A percentile compares a stretch with the other conserved stretches of the same genome.
Evolutionary conservation across 2,888 invertebrate species (phyloP).

Genomic region (Elmis aenea): DNA sequence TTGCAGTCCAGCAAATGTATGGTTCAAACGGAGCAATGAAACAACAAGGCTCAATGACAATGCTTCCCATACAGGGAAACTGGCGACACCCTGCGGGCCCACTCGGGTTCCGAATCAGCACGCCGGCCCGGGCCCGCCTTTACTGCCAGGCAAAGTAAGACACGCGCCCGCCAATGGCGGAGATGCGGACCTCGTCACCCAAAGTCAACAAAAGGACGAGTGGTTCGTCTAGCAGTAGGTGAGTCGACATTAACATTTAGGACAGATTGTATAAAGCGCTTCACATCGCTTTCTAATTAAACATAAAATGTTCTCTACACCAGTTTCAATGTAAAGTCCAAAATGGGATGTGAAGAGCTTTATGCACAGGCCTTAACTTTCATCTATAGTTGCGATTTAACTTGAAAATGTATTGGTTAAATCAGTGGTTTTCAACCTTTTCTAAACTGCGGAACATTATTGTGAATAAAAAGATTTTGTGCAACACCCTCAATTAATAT

Average conservation of each 20-base stretch:
- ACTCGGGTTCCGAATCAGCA: slow-evolving; percentile 49
- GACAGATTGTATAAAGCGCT: no score
- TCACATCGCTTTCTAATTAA: no score
- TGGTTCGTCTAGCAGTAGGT: slow-evolving; percentile 79
- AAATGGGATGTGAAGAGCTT: no score
- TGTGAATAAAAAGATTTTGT: no score
- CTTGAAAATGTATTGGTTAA: no score
- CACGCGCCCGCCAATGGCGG: slow-evolving; percentile 44
- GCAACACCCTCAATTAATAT: no score
- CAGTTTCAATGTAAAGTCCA: no score
- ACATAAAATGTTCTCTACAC: no score
- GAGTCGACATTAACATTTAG: slow-evolving; percentile 38
- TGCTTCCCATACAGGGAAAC: slow-evolving; percentile 77
- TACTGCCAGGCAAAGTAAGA: slow-evolving; percentile 69
- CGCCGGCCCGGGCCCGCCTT: slow-evolving; percentile 67
- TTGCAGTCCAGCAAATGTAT: slow-evolving; percentile 70
- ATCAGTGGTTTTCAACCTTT: no score
- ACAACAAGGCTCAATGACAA: slow-evolving; percentile 56
- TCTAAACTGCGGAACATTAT: no score
- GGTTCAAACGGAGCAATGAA: slow-evolving; percentile 66
- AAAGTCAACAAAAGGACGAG: slow-evolving; percentile 78
- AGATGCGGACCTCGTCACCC: slow-evolving; percentile 51
- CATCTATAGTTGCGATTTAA: no score
- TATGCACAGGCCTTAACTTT: no score
- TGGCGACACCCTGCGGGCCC: slow-evolving; percentile 92